Evolutionary conservation across 1,140 invertebrate species (phyloP).

Genomic region (Acromyrmex echinatior): DNA sequence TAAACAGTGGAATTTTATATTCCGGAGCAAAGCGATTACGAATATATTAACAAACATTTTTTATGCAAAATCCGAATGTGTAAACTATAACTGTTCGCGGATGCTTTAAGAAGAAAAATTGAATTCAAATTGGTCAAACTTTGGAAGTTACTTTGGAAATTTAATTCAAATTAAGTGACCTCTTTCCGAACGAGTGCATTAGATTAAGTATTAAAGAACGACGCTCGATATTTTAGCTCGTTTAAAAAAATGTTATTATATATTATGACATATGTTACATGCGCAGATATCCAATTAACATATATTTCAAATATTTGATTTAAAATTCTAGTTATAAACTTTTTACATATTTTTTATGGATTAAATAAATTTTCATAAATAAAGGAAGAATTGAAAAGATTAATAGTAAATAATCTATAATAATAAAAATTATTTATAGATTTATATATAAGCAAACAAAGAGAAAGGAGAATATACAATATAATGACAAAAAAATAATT

Average conservation of each 20-base stretch:
- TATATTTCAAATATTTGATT: background rate
- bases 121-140: background rate
- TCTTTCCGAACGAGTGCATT: background rate
- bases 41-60: conserved; percentile 17
- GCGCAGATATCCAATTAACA: background rate
- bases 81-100: background rate
- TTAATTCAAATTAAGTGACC: background rate
- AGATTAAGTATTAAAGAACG: background rate
- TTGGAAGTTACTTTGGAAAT: background rate
- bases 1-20: conserved; percentile 34
- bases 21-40: background rate
- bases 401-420: background rate
- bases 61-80: background rate
- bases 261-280: background rate
- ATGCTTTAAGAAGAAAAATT: background rate
- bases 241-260: background rate
- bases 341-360: too few species aligned
- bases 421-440: background rate
- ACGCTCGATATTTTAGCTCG: background rate
- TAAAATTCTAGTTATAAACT: background rate
- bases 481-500: background rate
- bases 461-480: background rate
- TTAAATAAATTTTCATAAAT: too few species aligned
- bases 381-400: too few species aligned
- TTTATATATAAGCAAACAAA: background rate